A percentile compares a stretch with the other conserved stretches of the same genome.
Conservation (phyloP, 2,797 vertebrate species). For the Yasuhikotakia modesta region DNA sequence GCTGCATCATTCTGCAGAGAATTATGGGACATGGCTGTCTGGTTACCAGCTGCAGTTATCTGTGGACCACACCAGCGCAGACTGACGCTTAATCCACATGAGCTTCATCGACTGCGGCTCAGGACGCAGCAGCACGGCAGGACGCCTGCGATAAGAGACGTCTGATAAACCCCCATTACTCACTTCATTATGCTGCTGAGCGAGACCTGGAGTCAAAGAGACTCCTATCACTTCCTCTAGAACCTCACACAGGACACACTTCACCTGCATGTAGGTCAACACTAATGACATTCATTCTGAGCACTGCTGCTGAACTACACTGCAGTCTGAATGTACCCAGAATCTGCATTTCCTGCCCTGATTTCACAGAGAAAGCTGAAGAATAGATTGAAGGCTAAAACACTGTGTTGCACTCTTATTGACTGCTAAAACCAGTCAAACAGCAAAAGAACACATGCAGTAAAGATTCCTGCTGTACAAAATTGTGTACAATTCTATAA, state of each 20-base stretch:
- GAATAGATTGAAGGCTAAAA: too few relatives aligned
- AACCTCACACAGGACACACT: background rate
- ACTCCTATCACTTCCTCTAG: too few relatives aligned
- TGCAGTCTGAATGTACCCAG: too few relatives aligned
- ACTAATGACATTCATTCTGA: background rate
- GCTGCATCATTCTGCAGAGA: background rate
- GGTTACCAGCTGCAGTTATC: background rate
- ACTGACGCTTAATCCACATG: conserved; percentile 45
- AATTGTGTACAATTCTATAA: too few relatives aligned
- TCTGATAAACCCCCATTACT: conserved; percentile 46
- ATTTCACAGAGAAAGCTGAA: too few relatives aligned
- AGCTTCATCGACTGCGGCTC: conserved; percentile 40
- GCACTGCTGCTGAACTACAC: too few relatives aligned
- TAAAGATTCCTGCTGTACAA: too few relatives aligned
- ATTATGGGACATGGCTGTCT: background rate
- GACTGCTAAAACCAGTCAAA: too few relatives aligned
- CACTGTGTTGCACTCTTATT: too few relatives aligned
- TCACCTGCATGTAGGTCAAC: background rate
- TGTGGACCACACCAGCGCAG: conserved; percentile 11
- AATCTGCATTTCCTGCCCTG: too few relatives aligned
- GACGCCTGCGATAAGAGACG: conserved; percentile 68
- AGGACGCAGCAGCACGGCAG: conserved; percentile 57
- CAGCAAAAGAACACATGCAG: too few relatives aligned
- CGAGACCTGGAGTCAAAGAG: conserved; percentile 62
- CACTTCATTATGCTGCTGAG: conserved; percentile 75